Evolutionary conservation across 1,140 invertebrate species (phyloP).

Genomic region (Drosophila pallidifrons): DNA sequence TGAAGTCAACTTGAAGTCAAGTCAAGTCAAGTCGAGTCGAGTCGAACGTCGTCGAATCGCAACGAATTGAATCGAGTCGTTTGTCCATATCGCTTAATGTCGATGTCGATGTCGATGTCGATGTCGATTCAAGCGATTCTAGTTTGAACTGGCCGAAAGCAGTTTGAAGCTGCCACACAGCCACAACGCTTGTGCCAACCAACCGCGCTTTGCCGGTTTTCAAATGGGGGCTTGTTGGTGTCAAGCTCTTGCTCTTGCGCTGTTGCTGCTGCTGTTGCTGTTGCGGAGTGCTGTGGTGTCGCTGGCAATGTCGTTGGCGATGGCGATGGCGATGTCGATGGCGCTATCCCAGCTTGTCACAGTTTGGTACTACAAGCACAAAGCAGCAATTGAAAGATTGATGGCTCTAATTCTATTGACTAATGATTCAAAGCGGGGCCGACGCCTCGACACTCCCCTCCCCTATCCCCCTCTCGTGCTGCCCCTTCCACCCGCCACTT

Average conservation of each 20-base stretch:
- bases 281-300: slow-evolving; percentile 8
- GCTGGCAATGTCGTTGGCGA: slow-evolving; percentile 1
- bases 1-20: not conserved
- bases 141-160: slow-evolving; percentile 74
- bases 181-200: slow-evolving; percentile 7
- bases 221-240: slow-evolving; percentile 38
- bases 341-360: slow-evolving; percentile 27
- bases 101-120: slow-evolving; percentile 32
- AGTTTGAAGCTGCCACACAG: slow-evolving; percentile 46
- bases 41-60: too few species aligned
- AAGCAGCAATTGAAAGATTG: slow-evolving; percentile 69
- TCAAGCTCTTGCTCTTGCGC: too few species aligned
- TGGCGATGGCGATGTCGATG: slow-evolving; percentile 21
- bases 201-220: slow-evolving; percentile 63
- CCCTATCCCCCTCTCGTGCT: not conserved
- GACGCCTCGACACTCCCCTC: slow-evolving; percentile 15
- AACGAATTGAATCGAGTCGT: not conserved
- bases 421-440: slow-evolving; percentile 67
- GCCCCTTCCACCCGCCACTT: too few species aligned
- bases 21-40: not conserved
- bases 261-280: too few species aligned
- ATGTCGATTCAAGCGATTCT: slow-evolving; percentile 63
- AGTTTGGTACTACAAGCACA: slow-evolving; percentile 13
- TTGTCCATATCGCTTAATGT: slow-evolving; percentile 21
- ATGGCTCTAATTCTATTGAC: slow-evolving; percentile 48